Conservation (phyloP, 2,113 vertebrate species). For the Gila orcuttii region DNA sequence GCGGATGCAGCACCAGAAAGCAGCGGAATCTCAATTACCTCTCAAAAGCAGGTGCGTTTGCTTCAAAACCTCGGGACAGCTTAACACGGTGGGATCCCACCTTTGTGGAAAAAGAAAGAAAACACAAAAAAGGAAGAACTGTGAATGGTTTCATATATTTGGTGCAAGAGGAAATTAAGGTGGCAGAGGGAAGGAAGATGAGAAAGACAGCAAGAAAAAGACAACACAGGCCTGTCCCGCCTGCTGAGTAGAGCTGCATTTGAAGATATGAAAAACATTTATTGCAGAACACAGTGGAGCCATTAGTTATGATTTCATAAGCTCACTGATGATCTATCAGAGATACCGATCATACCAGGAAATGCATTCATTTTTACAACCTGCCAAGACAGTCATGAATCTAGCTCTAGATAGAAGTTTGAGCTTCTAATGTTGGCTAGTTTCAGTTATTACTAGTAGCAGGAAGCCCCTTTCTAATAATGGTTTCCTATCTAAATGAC, state of each 20-base stretch:
- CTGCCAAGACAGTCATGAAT: neutral
- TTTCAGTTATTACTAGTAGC: too few species aligned
- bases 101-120: conserved; percentile 67
- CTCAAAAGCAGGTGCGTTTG: conserved; percentile 97
- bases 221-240: conserved; percentile 52
- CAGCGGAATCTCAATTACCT: conserved; percentile 78
- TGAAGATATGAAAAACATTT: conserved; percentile 28
- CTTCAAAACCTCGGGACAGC: conserved; percentile 96
- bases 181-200: neutral
- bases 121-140: neutral
- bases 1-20: conserved; percentile 26
- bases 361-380: neutral
- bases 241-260: conserved; percentile 25
- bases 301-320: conserved; percentile 22
- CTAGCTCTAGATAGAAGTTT: neutral
- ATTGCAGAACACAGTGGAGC: neutral
- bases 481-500: neutral
- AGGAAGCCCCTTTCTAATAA: neutral
- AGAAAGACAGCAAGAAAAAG: neutral
- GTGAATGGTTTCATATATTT: neutral
- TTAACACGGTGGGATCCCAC: conserved; percentile 99
- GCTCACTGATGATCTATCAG: neutral
- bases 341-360: neutral
- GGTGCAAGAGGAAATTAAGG: neutral
- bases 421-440: neutral